These are phyloP conservation scores for Excalfactoria chinensis DNA, from an alignment of 2,113 vertebrate genomes.

Conservation along the genomic window DNA sequence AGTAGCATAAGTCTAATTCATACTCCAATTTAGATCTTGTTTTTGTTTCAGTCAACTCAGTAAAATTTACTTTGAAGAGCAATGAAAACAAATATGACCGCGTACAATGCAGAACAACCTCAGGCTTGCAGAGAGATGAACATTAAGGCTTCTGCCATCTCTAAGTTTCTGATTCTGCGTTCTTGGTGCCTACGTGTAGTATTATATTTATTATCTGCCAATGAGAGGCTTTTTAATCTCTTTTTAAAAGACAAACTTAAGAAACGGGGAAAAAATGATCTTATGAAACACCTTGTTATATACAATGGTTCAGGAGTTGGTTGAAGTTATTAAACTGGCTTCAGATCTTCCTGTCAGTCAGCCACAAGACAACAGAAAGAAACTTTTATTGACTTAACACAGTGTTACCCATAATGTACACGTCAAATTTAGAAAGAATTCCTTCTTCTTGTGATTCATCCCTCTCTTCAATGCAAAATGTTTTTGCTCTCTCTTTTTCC, in stretches of 20 bases:
- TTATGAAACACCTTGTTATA: slow-evolving; percentile 59
- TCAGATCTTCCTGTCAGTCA: slow-evolving; percentile 36
- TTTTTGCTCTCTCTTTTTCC: background rate
- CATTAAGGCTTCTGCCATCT: background rate
- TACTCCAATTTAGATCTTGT: background rate
- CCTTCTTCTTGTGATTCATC: background rate
- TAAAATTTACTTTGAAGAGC: slow-evolving; percentile 10
- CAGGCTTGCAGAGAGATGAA: background rate
- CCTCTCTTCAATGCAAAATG: background rate
- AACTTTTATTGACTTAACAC: slow-evolving; percentile 2
- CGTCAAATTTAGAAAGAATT: background rate
- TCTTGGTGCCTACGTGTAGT: background rate
- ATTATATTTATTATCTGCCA: slow-evolving; percentile 40
- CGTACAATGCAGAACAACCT: slow-evolving; percentile 20
- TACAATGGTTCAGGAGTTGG: slow-evolving; percentile 47
- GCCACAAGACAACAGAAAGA: background rate
- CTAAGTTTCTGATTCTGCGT: background rate
- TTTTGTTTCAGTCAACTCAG: background rate
- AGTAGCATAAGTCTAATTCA: background rate
- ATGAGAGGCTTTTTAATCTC: slow-evolving; percentile 46
- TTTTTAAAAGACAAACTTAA: slow-evolving; percentile 53
- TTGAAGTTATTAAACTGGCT: slow-evolving; percentile 47
- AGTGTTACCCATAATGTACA: background rate
- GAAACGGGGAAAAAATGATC: background rate
- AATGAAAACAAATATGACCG: background rate